Evolutionary conservation across 2,113 vertebrate species (phyloP).

Genomic region (Sisor rabdophorus): DNA sequence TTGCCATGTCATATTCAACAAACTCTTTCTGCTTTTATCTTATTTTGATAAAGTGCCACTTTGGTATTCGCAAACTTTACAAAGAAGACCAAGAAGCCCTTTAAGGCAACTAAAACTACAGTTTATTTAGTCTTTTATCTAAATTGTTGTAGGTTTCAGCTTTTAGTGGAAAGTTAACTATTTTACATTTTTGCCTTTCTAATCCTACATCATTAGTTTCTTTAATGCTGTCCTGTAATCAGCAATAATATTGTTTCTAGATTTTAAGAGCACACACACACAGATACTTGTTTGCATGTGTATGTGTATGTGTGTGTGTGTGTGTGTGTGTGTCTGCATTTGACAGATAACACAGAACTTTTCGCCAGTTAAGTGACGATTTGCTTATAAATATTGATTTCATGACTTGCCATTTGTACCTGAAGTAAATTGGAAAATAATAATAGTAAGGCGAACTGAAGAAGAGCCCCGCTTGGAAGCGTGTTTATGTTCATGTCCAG

Average conservation of each 20-base stretch:
- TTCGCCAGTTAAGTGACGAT: slow-evolving; percentile 34
- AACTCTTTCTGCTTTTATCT: slow-evolving; percentile 9
- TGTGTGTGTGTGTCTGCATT: slow-evolving; percentile 14
- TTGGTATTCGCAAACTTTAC: background rate
- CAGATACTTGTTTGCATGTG: background rate
- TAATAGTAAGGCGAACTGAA: no score
- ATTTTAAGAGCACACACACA: slow-evolving; percentile 21
- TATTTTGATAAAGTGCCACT: background rate
- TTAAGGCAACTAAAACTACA: background rate
- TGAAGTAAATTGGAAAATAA: slow-evolving; percentile 17
- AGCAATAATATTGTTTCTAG: slow-evolving; percentile 28
- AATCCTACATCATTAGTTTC: background rate
- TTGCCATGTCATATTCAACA: slow-evolving; percentile 38
- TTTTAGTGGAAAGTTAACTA: background rate
- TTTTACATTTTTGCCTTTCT: background rate
- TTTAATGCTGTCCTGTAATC: slow-evolving; percentile 18
- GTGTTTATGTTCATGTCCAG: slow-evolving; percentile 30
- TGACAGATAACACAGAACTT: slow-evolving; percentile 43
- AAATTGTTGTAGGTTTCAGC: no score
- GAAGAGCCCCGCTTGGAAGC: slow-evolving; percentile 27
- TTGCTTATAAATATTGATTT: background rate
- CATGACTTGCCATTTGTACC: background rate
- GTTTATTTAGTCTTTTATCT: no score
- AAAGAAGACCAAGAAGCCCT: background rate
- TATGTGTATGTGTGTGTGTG: slow-evolving; percentile 14